Base-by-base conservation (phyloP, 2,888 invertebrate species). In the Polydrusus tereticollis region DNA sequence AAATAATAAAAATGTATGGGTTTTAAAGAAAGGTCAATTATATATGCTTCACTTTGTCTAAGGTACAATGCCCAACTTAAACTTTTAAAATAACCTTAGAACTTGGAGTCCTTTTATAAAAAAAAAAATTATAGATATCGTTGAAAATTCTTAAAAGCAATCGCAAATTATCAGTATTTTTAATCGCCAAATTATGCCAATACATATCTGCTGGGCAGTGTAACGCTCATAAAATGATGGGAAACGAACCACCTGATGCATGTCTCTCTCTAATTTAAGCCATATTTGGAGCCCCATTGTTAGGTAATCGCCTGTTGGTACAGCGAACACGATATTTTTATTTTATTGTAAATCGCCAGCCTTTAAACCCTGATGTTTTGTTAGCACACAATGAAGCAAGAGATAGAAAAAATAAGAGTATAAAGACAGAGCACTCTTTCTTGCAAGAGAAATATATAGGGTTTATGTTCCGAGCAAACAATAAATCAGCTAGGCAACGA, bases 311-410 rank as follows among this genome's bases (percentile, higher is more conserved):
- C 14, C 43, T 26, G 59, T 41, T 43, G 23, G 43, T 52, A 26
- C 14, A 55, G 3, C 8, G 52, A 21, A 41, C 43, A 43, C 43
- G 23, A 59, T 43, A 59, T 59, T 59, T 59, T 59, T 59, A 59
- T 59, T 59, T 59, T 59, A 59, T 59, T 59, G 59, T 59, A 59
- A 59, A 41, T 38, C n/a, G 59, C 59, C 59, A 59, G 59, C 43
- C 43, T 41, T 59, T 59, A 59, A 41, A 59, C 16, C 10, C 14
- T 43, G 14, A 59, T 43, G 41, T 43, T 43, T 43, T 41, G 26
- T 59, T 41, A n/a, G 41, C 41, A 41, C 59, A 59, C 59, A 41
- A 59, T 23, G 14, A 8, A 43, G 20, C 23, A 41, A 23, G 23
- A 26, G 10, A 14, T 16, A 14, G 16, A 10, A 29, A 50, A n/a